A percentile compares a stretch with the other conserved stretches of the same genome.
Conservation (phyloP, 1,140 invertebrate genomes). For the Aplysia californica region DNA sequence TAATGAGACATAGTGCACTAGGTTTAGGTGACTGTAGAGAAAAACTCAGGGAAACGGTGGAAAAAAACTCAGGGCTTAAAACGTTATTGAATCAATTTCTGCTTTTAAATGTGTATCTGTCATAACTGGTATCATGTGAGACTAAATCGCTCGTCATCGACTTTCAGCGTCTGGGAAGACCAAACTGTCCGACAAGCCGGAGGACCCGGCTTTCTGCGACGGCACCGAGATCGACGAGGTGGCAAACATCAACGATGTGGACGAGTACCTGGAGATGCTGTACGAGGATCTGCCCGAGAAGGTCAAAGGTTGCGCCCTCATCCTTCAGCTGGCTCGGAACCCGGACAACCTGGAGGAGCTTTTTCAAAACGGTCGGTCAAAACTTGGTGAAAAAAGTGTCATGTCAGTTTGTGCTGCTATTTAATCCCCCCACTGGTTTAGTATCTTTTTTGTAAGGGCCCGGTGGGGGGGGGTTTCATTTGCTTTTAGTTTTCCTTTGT, state of each 20-base stretch:
- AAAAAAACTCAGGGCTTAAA: no score
- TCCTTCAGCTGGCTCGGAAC: conserved; percentile 90
- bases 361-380: conserved; percentile 73
- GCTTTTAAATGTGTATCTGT: no score
- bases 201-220: conserved; percentile 58
- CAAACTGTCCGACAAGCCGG: conserved; percentile 60
- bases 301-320: conserved; percentile 90
- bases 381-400: no score
- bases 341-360: conserved; percentile 95
- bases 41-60: no score
- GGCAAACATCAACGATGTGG: conserved; percentile 80
- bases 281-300: conserved; percentile 95
- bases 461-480: background rate
- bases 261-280: conserved; percentile 94
- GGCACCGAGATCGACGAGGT: conserved; percentile 70
- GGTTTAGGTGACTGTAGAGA: no score
- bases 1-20: no score
- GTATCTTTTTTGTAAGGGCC: no score
- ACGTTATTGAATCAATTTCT: no score
- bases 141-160: no score
- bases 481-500: background rate
- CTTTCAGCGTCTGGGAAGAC: conserved; percentile 55
- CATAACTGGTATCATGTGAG: no score
- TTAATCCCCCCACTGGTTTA: no score
- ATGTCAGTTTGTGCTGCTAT: no score